Evolutionary conservation across 2,113 vertebrate species (phyloP).

Genomic region (Scomber colias): DNA sequence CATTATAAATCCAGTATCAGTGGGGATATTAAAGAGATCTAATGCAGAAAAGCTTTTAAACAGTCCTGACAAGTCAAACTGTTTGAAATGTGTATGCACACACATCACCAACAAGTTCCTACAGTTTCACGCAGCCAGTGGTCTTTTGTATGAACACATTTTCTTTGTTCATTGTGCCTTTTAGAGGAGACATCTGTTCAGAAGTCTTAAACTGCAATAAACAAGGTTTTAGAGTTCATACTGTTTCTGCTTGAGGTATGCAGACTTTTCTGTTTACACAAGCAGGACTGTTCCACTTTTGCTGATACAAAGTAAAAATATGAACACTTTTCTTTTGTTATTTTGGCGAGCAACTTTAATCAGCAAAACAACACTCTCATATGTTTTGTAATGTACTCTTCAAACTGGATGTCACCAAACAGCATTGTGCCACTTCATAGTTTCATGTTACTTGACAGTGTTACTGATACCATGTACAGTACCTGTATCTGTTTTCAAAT

Average conservation of each 20-base stretch:
- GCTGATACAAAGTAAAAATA: slow-evolving; percentile 27
- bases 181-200: slow-evolving; percentile 48
- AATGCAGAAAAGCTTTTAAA: not conserved
- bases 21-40: slow-evolving; percentile 1
- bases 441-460: slow-evolving; percentile 11
- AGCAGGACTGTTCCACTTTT: slow-evolving; percentile 12
- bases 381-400: no score
- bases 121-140: slow-evolving; percentile 8
- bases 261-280: slow-evolving; percentile 42
- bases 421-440: slow-evolving; percentile 14
- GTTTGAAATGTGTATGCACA: slow-evolving; percentile 15
- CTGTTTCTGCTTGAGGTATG: slow-evolving; percentile 18
- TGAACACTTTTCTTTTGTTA: not conserved
- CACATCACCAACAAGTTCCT: slow-evolving; percentile 8
- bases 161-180: slow-evolving; percentile 26
- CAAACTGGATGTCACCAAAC: slow-evolving; percentile 14
- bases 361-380: slow-evolving; percentile 1
- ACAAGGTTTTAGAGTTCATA: slow-evolving; percentile 56
- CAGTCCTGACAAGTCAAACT: slow-evolving; percentile 1
- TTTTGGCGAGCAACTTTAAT: not conserved
- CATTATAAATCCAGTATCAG: no score
- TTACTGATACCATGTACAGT: slow-evolving; percentile 24
- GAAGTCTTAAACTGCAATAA: slow-evolving; percentile 37
- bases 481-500: not conserved
- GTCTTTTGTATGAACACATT: slow-evolving; percentile 23